These are phyloP conservation scores for Eumacrocentrus americanus DNA, from an alignment of 2,888 invertebrate genomes.

Conservation along the genomic window DNA sequence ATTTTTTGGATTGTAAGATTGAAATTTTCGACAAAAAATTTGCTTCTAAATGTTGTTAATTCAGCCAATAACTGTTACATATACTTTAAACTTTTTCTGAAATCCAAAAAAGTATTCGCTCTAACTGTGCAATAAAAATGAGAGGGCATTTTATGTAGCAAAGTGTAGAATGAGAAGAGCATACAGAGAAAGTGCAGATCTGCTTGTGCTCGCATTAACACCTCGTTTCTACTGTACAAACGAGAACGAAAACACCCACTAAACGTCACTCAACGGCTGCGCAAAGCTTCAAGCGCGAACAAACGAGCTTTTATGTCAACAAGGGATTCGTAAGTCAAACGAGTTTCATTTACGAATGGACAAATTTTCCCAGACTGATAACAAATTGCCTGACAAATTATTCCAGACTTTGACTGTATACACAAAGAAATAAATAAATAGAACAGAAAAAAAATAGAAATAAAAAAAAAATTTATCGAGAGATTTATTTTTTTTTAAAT, in stretches of 20 bases:
- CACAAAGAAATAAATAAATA: too few relatives aligned
- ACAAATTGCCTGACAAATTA: too few relatives aligned
- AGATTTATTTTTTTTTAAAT: too few relatives aligned
- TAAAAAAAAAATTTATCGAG: not conserved
- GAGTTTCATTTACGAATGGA: not conserved
- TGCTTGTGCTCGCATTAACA: slow-evolving; percentile 32
- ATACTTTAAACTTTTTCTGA: not conserved
- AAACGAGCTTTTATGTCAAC: slow-evolving; percentile 28
- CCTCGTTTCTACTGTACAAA: slow-evolving; percentile 36
- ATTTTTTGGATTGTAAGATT: too few relatives aligned
- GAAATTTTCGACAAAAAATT: not conserved
- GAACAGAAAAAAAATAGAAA: too few relatives aligned
- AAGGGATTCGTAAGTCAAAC: not conserved
- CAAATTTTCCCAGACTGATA: not conserved
- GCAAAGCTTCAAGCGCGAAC: slow-evolving; percentile 25
- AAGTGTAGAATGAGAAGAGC: not conserved
- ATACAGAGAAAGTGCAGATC: not conserved
- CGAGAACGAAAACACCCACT: slow-evolving; percentile 37
- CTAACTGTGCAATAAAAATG: too few relatives aligned
- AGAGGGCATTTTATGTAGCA: not conserved
- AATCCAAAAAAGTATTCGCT: not conserved
- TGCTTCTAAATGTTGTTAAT: not conserved
- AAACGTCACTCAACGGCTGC: slow-evolving; percentile 32
- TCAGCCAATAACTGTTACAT: too few relatives aligned
- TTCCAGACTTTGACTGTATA: too few relatives aligned